Base-by-base conservation (phyloP, 2,113 vertebrate species). In the Acinonyx jubatus region DNA sequence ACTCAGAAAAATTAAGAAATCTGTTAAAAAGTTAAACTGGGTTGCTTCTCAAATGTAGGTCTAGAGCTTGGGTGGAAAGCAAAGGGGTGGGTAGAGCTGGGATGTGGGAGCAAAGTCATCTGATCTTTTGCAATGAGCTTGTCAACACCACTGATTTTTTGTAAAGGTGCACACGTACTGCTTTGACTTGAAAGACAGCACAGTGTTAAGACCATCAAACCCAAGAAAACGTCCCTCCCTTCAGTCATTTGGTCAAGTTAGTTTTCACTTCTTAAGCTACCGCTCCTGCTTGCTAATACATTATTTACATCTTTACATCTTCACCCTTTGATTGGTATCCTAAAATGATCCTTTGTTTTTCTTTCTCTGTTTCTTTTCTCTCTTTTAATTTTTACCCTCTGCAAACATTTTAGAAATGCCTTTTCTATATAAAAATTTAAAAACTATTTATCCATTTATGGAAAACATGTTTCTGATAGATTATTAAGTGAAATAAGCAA, bases 321-420 rank as follows among this genome's bases (percentile, higher is more conserved):
- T 41, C 21, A 25, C 57, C n/a, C 89, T 91, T 94, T 55, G 57
- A 29, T 68, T 89, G n/a, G 0, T 87, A 80, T 80, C 18, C 80
- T 91, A 45, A 13, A 81, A 74, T 94, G 63, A 74, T 29, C 12
- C 14, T 89, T 91, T 41, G 0, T 65, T 83, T 91, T 91, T 27
- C 23, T 52, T 91, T 86, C 25, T 80, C 10, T 73, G 3, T 68
- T 86, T 55, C 4, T 50, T 89, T 96, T 45, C 18, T 61, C 80
- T 23, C 15, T 55, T 74, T 92, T 36, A 19, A 23, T 74, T 79
- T 85, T 91, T 93, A 18, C 18, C 38, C 18, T 89, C 80, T 95
- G 31, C 29, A 96, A 83, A 88, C 33, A 79, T 82, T 96, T 73
- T 92, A 82, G 65, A 91, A 89, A 55, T 85, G 18, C 9, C 66